phyloP scores from a whole-genome alignment of 2,888 invertebrate genomes.

The Anodontia alba region DNA sequence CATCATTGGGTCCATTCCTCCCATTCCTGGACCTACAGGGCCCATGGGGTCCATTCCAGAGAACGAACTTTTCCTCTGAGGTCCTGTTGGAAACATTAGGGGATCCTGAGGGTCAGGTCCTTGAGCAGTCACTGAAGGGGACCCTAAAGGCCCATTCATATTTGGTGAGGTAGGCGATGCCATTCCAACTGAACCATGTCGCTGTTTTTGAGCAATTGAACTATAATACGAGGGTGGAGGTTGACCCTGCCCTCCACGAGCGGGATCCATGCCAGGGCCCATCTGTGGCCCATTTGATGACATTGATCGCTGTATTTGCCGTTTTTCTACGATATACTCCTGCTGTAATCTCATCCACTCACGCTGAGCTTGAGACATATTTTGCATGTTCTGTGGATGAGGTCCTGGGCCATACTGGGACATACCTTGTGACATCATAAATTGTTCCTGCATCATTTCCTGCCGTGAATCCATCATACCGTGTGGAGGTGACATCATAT shows the following conservation, averaged over 20 bases:
- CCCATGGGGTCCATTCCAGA: slow-evolving; percentile 66
- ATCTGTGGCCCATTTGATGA: slow-evolving; percentile 26
- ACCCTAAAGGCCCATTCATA: slow-evolving; percentile 74
- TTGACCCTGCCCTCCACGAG: slow-evolving; percentile 41
- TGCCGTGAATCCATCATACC: slow-evolving; percentile 68
- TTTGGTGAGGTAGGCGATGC: slow-evolving; percentile 83
- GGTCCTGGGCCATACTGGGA: slow-evolving; percentile 72
- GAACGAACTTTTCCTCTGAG: slow-evolving; percentile 67
- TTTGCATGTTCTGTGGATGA: slow-evolving; percentile 80
- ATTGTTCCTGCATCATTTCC: slow-evolving; percentile 69
- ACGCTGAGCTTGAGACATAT: slow-evolving; percentile 88
- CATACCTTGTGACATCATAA: slow-evolving; percentile 76
- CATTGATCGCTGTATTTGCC: slow-evolving; percentile 75
- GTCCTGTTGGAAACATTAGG: slow-evolving; percentile 65
- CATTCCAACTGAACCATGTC: slow-evolving; percentile 70
- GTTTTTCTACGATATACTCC: slow-evolving; percentile 87
- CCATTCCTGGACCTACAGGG: slow-evolving; percentile 56
- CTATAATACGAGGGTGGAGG: slow-evolving; percentile 80
- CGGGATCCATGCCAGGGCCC: slow-evolving; percentile 40
- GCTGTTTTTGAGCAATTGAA: slow-evolving; percentile 79
- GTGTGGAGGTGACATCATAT: slow-evolving; percentile 68
- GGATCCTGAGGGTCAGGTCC: slow-evolving; percentile 70
- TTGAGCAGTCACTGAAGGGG: slow-evolving; percentile 70
- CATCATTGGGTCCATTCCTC: slow-evolving; percentile 58
- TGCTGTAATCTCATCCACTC: slow-evolving; percentile 97